phyloP scores from a whole-genome alignment of 64 coral and sea anemone genomes.

The Anthopleura sola region DNA sequence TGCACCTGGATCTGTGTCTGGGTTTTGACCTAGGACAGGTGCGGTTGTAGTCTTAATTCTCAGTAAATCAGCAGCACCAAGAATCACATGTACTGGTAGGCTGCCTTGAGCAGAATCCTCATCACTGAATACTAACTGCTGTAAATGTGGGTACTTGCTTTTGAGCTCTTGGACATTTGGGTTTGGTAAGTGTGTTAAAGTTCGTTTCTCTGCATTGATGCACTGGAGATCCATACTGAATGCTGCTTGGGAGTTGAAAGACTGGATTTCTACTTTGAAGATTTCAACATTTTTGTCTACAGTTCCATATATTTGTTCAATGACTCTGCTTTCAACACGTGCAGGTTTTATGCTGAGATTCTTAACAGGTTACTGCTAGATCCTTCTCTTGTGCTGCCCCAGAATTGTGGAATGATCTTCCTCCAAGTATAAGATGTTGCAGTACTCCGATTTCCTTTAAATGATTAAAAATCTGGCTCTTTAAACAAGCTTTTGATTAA shows the following conservation, averaged over 20 bases:
- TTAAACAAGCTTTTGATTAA: no score
- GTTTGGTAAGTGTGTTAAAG: constrained; percentile 43
- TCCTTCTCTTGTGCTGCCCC: no score
- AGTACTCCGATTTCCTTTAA: no score
- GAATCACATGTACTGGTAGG: constrained; percentile 50
- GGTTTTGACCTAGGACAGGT: constrained; percentile 39
- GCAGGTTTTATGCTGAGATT: constrained; percentile 39
- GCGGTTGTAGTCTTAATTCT: constrained; percentile 60
- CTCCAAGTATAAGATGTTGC: no score
- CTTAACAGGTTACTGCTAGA: constrained; percentile 41
- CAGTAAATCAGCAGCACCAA: constrained; percentile 47
- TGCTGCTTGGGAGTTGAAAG: not conserved
- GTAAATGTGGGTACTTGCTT: constrained; percentile 17
- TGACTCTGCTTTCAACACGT: constrained; percentile 41
- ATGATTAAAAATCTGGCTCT: no score
- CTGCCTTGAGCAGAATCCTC: constrained; percentile 23
- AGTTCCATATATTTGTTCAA: constrained; percentile 51
- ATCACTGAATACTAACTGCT: constrained; percentile 46
- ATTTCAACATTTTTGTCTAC: constrained; percentile 34
- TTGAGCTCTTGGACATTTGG: constrained; percentile 51
- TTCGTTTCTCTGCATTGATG: constrained; percentile 67
- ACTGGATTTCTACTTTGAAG: constrained; percentile 17
- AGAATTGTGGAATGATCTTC: no score
- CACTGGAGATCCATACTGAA: constrained; percentile 22
- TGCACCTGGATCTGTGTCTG: constrained; percentile 50